Base-by-base conservation (phyloP, 1,140 invertebrate species). In the Drosophila nannoptera region DNA sequence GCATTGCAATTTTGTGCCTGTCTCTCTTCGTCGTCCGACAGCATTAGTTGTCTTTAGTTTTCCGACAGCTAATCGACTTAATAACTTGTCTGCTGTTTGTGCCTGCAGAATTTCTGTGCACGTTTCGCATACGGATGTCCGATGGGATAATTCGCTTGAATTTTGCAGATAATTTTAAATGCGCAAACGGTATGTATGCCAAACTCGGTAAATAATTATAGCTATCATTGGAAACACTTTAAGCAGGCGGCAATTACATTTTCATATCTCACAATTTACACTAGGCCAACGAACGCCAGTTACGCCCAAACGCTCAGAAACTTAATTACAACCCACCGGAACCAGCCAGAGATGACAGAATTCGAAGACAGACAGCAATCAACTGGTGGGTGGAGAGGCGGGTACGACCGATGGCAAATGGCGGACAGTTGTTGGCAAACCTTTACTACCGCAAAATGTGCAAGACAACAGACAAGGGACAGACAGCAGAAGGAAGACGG, bases 101-200 rank as follows among this genome's bases (percentile, higher is more conserved):
- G 14, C 8, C 8, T 48, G 48, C 38, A 69, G 58, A 73, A 48
- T 42, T 74, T 74, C 8, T 45, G 33, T 8, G 22, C 59, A 45
- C 55, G 73, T 80, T 73, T 62, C 77, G 58, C 42, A 80, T 65
- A 76, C 72, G 77, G 60, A 65, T 68, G 43, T 84, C 58, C 56
- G 75, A 63, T 71, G 54, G 63, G 78, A 70, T 83, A 83, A 80
- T 82, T 78, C 67, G 80, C 50, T 78, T 75, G 73, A 84, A 56
- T 60, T 69, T 46, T 14, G 40, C 52, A 65, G 14, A 22, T 22
- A 22, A 2, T 22, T 22, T 22, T 22, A 3, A 22, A 83, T 49
- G 67, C 36, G 45, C 78, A 82, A 61, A 73, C 66, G 76, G 76
- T 66, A 22, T 22, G 73, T 76, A 80, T 77, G 45, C 81, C 69